Conservation (phyloP, 2,797 vertebrate genomes). For the Pachyuromys duprasi region DNA sequence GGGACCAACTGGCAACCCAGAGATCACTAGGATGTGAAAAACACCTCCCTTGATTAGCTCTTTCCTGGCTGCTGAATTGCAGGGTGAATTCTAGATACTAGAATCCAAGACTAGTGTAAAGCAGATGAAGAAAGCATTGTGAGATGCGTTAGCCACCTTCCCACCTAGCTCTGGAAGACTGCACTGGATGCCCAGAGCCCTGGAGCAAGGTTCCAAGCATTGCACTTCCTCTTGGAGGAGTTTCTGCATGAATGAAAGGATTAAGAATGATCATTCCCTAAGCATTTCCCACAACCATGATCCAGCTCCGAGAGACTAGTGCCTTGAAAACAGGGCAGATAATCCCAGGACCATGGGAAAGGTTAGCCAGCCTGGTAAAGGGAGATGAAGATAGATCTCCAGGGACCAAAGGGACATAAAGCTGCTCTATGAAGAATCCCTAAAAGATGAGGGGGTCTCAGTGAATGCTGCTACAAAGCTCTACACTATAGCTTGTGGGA, state of each 20-base stretch:
- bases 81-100: neutral
- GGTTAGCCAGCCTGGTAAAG: neutral
- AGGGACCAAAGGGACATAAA: neutral
- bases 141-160: neutral
- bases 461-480: neutral
- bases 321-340: neutral
- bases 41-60: neutral
- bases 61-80: neutral
- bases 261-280: neutral
- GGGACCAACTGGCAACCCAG: constrained; percentile 45
- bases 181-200: neutral
- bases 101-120: neutral
- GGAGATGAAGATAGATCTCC: neutral
- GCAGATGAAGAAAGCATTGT: neutral
- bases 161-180: neutral
- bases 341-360: neutral
- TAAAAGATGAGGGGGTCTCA: neutral
- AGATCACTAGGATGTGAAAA: constrained; percentile 62
- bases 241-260: neutral
- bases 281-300: neutral
- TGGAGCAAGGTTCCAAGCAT: neutral
- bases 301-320: neutral
- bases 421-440: neutral
- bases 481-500: neutral
- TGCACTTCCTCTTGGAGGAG: neutral